Evolutionary conservation across 2,888 invertebrate species (phyloP).

Genomic region (Acronicta aceris): DNA sequence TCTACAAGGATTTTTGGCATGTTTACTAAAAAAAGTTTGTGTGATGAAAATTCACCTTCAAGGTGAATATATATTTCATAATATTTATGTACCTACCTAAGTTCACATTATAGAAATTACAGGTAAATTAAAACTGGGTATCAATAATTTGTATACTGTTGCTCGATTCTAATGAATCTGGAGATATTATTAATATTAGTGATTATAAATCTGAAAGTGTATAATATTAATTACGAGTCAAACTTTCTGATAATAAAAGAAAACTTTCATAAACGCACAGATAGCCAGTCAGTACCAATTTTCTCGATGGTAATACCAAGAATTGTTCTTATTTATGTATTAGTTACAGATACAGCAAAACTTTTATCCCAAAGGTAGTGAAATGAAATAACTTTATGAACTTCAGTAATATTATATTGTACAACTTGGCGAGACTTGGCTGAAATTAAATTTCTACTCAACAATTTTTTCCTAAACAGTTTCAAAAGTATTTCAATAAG

Average conservation of each 20-base stretch:
- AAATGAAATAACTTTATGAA: slow-evolving; percentile 79
- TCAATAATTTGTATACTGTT: too few species aligned
- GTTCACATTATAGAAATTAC: too few species aligned
- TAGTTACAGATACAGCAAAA: slow-evolving; percentile 59
- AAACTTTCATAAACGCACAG: slow-evolving; percentile 1
- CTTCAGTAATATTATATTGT: slow-evolving; percentile 72
- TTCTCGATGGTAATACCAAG: slow-evolving; percentile 30
- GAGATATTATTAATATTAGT: too few species aligned
- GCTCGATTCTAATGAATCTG: too few species aligned
- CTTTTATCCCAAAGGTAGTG: slow-evolving; percentile 69
- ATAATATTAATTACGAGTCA: not conserved
- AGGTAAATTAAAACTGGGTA: too few species aligned
- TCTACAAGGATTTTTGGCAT: too few species aligned
- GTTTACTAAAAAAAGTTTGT: too few species aligned
- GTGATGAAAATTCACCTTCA: too few species aligned
- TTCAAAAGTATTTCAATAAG: slow-evolving; percentile 74
- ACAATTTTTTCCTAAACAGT: slow-evolving; percentile 71
- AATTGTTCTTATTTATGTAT: slow-evolving; percentile 60
- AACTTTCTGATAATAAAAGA: slow-evolving; percentile 1
- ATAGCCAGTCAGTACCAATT: slow-evolving; percentile 19
- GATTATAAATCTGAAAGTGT: not conserved
- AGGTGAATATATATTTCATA: too few species aligned
- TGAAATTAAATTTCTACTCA: slow-evolving; percentile 72
- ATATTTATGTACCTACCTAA: too few species aligned
- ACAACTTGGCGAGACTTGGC: slow-evolving; percentile 63